These are phyloP conservation scores for Apomyelois bistriatella DNA, from an alignment of 2,888 invertebrate species.

Conservation along the genomic window DNA sequence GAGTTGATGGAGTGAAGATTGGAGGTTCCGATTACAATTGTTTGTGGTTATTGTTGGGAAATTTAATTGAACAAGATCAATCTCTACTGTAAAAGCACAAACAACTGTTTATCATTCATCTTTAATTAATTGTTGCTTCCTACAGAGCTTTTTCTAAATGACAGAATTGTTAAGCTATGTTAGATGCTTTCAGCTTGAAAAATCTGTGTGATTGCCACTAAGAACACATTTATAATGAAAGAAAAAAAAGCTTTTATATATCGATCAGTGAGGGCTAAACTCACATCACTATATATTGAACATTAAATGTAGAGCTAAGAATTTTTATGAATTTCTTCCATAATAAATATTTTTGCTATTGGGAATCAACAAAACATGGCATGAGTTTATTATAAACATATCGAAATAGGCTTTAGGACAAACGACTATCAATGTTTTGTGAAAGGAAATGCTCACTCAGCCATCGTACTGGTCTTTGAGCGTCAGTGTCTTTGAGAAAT, in stretches of 20 bases:
- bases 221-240: too few species aligned
- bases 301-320: too few species aligned
- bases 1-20: conserved; percentile 3
- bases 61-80: not conserved
- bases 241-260: too few species aligned
- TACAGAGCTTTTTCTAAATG: too few species aligned
- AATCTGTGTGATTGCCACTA: too few species aligned
- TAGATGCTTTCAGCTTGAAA: too few species aligned
- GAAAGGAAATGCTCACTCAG: conserved; percentile 4
- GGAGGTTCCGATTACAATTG: conserved; percentile 6
- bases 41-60: conserved; percentile 7
- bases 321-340: not conserved
- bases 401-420: not conserved
- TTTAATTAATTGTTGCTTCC: not conserved
- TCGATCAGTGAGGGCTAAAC: too few species aligned
- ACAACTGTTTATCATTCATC: not conserved
- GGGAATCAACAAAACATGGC: not conserved
- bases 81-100: not conserved
- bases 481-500: conserved; percentile 14
- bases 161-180: too few species aligned
- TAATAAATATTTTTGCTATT: not conserved
- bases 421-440: not conserved
- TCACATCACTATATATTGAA: too few species aligned
- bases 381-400: not conserved
- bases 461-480: not conserved